Conservation (phyloP, 2,797 vertebrate genomes). For the Tauraco hartlaubi region DNA sequence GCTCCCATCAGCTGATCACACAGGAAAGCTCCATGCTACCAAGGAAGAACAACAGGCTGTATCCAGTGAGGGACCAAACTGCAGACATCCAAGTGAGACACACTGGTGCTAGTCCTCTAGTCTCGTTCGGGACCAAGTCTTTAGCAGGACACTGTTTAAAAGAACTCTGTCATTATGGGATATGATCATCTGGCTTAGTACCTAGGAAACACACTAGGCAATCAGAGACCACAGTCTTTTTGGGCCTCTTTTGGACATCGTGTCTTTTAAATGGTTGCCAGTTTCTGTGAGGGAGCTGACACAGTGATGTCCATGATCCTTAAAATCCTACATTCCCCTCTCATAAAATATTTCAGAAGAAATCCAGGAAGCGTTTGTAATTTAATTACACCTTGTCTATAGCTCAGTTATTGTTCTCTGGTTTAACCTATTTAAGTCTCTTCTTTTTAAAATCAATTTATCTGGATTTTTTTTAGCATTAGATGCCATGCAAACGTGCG, state of each 20-base stretch:
- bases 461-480: background rate
- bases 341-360: background rate
- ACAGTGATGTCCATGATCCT: background rate
- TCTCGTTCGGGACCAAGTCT: background rate
- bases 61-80: background rate
- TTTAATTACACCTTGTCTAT: background rate
- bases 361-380: background rate
- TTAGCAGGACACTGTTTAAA: background rate
- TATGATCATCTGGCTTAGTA: background rate
- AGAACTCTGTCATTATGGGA: background rate
- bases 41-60: background rate
- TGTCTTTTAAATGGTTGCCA: background rate
- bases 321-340: background rate
- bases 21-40: background rate
- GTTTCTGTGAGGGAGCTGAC: background rate
- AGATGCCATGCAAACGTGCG: background rate
- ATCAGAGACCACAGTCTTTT: background rate
- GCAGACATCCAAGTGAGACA: background rate
- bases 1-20: background rate
- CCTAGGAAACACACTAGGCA: background rate
- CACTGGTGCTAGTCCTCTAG: background rate
- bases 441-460: background rate
- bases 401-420: background rate
- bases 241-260: background rate
- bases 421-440: background rate